Evolutionary conservation across 1,140 invertebrate species (phyloP).

Genomic region (Drosophila mauritiana): DNA sequence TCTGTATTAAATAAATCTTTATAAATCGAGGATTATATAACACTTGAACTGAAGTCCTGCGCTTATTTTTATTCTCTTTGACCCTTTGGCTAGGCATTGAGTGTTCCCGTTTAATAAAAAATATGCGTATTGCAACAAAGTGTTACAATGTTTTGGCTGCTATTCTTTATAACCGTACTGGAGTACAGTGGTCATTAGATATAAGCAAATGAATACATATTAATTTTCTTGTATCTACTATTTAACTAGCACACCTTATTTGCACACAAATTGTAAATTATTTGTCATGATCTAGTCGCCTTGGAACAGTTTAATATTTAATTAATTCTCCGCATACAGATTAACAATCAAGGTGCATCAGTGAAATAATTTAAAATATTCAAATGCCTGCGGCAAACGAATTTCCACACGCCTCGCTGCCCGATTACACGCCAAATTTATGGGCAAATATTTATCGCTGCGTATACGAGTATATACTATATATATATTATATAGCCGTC

Average conservation of each 20-base stretch:
- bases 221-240: not conserved
- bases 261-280: slow-evolving; percentile 31
- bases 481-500: slow-evolving; percentile 7
- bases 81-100: too few relatives aligned
- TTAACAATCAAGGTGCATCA: slow-evolving; percentile 14
- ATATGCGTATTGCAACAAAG: too few relatives aligned
- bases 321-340: slow-evolving; percentile 30
- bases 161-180: too few relatives aligned
- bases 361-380: slow-evolving; percentile 30
- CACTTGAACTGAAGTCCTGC: too few relatives aligned
- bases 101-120: too few relatives aligned
- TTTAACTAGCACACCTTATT: slow-evolving; percentile 20
- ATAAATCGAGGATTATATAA: too few relatives aligned
- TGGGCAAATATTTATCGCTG: slow-evolving; percentile 73
- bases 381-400: slow-evolving; percentile 42
- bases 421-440: slow-evolving; percentile 70
- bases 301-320: slow-evolving; percentile 21
- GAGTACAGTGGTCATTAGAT: not conserved
- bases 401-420: slow-evolving; percentile 34
- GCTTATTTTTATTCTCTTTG: too few relatives aligned
- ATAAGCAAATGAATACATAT: not conserved
- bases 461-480: slow-evolving; percentile 14
- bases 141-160: too few relatives aligned
- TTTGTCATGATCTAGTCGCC: slow-evolving; percentile 5
- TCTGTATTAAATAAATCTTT: too few relatives aligned